These are phyloP conservation scores for Sebastes hubbsi DNA, from an alignment of 2,797 vertebrate species.

Conservation along the genomic window DNA sequence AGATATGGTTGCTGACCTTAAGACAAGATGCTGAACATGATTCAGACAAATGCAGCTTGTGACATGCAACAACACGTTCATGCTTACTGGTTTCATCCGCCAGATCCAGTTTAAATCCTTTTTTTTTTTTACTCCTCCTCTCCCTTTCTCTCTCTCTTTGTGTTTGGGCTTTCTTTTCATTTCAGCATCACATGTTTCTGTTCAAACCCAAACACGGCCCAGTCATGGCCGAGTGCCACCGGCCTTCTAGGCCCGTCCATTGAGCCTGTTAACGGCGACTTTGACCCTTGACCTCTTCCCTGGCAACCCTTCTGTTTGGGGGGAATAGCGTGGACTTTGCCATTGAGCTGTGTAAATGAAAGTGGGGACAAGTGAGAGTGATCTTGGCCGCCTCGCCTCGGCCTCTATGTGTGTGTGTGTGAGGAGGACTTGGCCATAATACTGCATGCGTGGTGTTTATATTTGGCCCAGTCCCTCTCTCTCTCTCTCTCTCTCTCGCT, in stretches of 20 bases:
- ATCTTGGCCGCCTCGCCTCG: constrained; percentile 13
- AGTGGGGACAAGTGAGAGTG: constrained; percentile 45
- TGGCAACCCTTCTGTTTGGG: constrained; percentile 25
- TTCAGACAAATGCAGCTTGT: neutral
- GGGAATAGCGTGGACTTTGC: constrained; percentile 34
- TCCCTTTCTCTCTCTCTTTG: constrained; percentile 1
- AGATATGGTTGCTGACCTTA: constrained; percentile 18
- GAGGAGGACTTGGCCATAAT: constrained; percentile 50
- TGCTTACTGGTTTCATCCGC: constrained; percentile 20
- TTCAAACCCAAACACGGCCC: constrained; percentile 50
- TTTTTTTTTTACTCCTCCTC: neutral
- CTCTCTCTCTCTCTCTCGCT: constrained; percentile 29
- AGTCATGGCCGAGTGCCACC: constrained; percentile 40
- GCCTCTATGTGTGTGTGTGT: neutral
- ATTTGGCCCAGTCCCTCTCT: constrained; percentile 35
- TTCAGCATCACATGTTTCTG: constrained; percentile 40
- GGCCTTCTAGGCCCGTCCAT: constrained; percentile 15
- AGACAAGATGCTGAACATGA: constrained; percentile 34
- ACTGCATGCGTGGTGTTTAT: constrained; percentile 56
- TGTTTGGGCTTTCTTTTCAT: constrained; percentile 17
- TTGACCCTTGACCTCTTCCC: constrained; percentile 62
- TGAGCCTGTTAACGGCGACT: constrained; percentile 49
- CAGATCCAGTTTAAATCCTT: neutral
- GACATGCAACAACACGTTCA: neutral
- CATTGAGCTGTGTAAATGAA: constrained; percentile 45